Evolutionary conservation across 2,797 vertebrate species (phyloP), one percentile per base, ranked within the genome.

Genomic region (Lepus townsendii): DNA sequence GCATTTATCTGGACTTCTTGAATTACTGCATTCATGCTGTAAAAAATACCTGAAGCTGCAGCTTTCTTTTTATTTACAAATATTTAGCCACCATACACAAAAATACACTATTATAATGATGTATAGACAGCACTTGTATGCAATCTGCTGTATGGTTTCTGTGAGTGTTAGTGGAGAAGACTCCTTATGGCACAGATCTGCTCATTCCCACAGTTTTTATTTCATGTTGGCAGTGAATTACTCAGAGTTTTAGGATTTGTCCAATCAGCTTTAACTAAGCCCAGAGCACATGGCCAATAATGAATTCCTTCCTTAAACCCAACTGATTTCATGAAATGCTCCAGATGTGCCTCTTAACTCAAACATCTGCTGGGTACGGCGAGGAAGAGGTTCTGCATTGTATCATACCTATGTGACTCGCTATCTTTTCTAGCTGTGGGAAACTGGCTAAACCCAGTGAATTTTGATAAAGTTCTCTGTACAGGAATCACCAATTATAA

Each of bases 11-110:
- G 85, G 10, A 95, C 27, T 90, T 84, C 27, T 9, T 54, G 57
- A 86, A 90, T 86, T 87, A 57, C 38, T 60, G 24, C 13, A 79
- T 5, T 4, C 30, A 66, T 83, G 35, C 30, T 78, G n/a, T 26
- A 75, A 85, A 93, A 83, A 69, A 73, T 76, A 50, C 24, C 83
- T 19, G 22, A 47, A 75, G 13, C n/a, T 71, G 94, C 84, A 30
- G 24, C 76, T 95, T 90, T 76, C 47, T 93, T 62, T 93, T 0
- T 90, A 52, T 95, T 95, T 95, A 92, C 57, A 96, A 87, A 93
- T 92, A 85, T 90, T 88, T 92, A 93, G 42, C 50, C 76, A 66
- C 38, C 57, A 85, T 80, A n/a, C 27, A 76, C 72, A 79, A 83
- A 80, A 86, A 84, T 63, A 42, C 7, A 73, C 27, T 72, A 83